Percentiles rank a stretch among this genome's conserved stretches.
phyloP scores from a whole-genome alignment of 1,140 invertebrate genomes.

The Yoshiicerus persimilis region DNA sequence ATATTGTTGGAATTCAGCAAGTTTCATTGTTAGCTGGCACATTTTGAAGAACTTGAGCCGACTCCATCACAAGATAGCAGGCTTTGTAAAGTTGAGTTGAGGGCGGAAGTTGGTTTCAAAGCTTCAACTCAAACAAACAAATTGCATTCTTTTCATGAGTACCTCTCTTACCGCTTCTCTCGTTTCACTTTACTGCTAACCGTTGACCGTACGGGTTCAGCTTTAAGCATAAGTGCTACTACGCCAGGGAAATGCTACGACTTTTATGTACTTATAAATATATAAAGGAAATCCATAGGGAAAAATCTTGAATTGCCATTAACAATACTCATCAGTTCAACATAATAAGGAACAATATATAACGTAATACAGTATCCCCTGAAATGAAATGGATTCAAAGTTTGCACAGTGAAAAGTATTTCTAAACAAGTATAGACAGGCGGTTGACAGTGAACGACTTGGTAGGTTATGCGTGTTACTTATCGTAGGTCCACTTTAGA shows the following conservation, averaged over 20 bases:
- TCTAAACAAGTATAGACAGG: background rate
- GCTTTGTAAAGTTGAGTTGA: background rate
- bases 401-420: background rate
- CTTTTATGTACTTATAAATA: background rate
- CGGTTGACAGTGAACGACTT: background rate
- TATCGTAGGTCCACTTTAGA: background rate
- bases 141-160: background rate
- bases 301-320: background rate
- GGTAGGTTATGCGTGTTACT: background rate
- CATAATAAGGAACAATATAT: background rate
- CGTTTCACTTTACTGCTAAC: background rate
- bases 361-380: background rate
- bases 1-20: background rate
- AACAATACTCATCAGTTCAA: background rate
- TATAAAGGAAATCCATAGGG: background rate
- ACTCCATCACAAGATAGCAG: background rate
- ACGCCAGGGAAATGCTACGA: background rate
- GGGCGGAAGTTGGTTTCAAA: background rate
- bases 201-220: background rate
- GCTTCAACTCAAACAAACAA: constrained; percentile 9
- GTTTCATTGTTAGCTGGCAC: background rate
- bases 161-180: background rate
- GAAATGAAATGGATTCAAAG: too few species aligned
- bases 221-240: too few species aligned
- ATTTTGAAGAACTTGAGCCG: background rate